These are phyloP conservation scores for Oryzias sinensis DNA, from an alignment of 2,797 vertebrate genomes.

Conservation along the genomic window DNA sequence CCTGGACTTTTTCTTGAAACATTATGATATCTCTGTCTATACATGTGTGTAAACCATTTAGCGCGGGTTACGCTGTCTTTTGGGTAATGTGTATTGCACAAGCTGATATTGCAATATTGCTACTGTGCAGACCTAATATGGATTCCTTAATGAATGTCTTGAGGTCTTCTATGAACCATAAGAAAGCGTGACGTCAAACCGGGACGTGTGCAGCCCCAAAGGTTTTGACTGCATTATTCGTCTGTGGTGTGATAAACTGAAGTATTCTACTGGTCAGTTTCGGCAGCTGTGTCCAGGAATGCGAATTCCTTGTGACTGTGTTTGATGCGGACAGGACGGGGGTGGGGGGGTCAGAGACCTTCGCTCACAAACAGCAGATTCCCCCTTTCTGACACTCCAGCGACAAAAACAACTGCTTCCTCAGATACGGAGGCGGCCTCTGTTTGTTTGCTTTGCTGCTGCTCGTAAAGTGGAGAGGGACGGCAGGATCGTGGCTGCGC, in stretches of 20 bases:
- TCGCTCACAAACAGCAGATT: conserved; percentile 50
- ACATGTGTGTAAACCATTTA: too few species aligned
- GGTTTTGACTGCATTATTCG: conserved; percentile 22
- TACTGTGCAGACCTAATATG: too few species aligned
- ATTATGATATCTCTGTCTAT: too few species aligned
- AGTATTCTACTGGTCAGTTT: conserved; percentile 43
- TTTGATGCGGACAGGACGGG: conserved; percentile 12
- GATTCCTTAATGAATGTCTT: too few species aligned
- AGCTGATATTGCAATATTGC: too few species aligned
- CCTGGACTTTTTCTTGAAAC: too few species aligned
- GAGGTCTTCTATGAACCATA: too few species aligned
- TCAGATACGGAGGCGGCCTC: conserved; percentile 60
- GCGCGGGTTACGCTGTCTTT: too few species aligned
- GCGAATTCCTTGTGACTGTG: conserved; percentile 32
- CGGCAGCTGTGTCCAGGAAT: conserved; percentile 55
- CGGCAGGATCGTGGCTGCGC: conserved; percentile 24
- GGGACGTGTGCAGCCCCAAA: not conserved
- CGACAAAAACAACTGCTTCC: conserved; percentile 74
- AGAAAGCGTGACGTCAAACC: too few species aligned
- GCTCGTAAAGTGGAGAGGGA: conserved; percentile 64
- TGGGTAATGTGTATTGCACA: too few species aligned
- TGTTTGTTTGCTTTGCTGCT: conserved; percentile 70
- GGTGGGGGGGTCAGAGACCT: conserved; percentile 10
- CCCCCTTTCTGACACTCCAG: conserved; percentile 50
- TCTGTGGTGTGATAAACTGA: conserved; percentile 20